Conservation (phyloP, 2,888 invertebrate species). For the Brachypterus glaber region DNA sequence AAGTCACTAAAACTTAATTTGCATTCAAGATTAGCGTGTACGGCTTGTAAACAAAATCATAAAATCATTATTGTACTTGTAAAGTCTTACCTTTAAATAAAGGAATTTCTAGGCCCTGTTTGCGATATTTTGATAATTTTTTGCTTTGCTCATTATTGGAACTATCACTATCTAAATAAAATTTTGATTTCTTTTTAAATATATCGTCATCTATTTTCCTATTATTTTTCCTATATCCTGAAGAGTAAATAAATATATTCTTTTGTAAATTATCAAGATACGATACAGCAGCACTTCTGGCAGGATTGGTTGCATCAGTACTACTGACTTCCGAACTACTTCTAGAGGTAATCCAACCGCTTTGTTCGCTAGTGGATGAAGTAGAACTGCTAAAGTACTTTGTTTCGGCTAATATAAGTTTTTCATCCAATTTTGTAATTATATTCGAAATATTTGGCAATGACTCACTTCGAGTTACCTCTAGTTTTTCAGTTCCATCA, state of each 20-base stretch:
- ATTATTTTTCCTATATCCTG: conserved; percentile 22
- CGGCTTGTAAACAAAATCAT: conserved; percentile 1
- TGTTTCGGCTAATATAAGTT: conserved; percentile 23
- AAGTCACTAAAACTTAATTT: too few relatives aligned
- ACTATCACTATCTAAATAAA: conserved; percentile 22
- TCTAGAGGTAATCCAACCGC: conserved; percentile 80
- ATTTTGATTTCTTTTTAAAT: conserved; percentile 20
- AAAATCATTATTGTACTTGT: conserved; percentile 1
- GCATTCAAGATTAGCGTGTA: conserved; percentile 6
- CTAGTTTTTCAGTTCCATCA: conserved; percentile 45
- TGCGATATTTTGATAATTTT: conserved; percentile 20
- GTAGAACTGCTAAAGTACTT: conserved; percentile 42
- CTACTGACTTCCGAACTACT: conserved; percentile 53
- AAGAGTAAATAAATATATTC: conserved; percentile 23
- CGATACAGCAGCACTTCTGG: conserved; percentile 22
- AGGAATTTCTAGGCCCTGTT: conserved; percentile 19
- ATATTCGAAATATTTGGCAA: conserved; percentile 62
- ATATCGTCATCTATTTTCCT: conserved; percentile 18
- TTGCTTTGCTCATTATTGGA: conserved; percentile 21
- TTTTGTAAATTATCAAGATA: conserved; percentile 27
- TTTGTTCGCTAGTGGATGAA: conserved; percentile 68
- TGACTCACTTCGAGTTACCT: conserved; percentile 49
- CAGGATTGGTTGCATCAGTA: conserved; percentile 26
- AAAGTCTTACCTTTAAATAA: conserved; percentile 23
- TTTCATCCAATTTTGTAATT: conserved; percentile 37